Evolutionary conservation across 2,888 invertebrate genomes (phyloP).

Genomic region (Pyrgus malvae): DNA sequence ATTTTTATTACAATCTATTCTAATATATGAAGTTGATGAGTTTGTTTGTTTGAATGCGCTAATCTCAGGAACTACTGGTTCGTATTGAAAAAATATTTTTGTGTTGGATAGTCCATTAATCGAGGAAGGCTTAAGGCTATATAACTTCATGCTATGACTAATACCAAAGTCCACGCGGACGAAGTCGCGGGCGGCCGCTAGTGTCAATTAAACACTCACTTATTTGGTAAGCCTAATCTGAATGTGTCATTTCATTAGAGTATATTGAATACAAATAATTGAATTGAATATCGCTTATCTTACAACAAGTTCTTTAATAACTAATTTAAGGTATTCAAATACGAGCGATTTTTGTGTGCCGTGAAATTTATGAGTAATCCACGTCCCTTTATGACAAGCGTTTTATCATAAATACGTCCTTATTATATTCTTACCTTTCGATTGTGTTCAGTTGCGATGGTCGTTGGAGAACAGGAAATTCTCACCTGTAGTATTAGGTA

Average conservation of each 20-base stretch:
- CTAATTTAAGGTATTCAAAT: slow-evolving; percentile 42
- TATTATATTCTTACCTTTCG: slow-evolving; percentile 22
- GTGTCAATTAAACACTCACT: too few relatives aligned
- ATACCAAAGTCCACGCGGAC: too few relatives aligned
- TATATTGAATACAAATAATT: neutral
- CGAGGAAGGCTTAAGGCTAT: too few relatives aligned
- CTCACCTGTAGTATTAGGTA: too few relatives aligned
- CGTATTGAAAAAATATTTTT: too few relatives aligned
- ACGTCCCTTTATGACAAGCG: slow-evolving; percentile 50
- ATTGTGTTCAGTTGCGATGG: neutral
- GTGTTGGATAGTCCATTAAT: too few relatives aligned
- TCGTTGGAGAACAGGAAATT: neutral
- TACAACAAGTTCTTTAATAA: neutral
- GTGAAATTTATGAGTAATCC: slow-evolving; percentile 58
- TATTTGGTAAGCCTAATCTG: neutral
- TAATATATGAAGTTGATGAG: too few relatives aligned
- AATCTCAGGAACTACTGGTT: too few relatives aligned
- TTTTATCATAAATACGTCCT: slow-evolving; percentile 33
- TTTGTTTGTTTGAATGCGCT: too few relatives aligned
- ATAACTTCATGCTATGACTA: too few relatives aligned
- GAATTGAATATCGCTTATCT: neutral
- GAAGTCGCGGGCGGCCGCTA: too few relatives aligned
- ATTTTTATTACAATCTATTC: too few relatives aligned
- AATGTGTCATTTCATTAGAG: neutral
- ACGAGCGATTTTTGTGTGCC: slow-evolving; percentile 43